Evolutionary conservation across 2,113 vertebrate genomes (phyloP).

Genomic region (Cololabis saira): DNA sequence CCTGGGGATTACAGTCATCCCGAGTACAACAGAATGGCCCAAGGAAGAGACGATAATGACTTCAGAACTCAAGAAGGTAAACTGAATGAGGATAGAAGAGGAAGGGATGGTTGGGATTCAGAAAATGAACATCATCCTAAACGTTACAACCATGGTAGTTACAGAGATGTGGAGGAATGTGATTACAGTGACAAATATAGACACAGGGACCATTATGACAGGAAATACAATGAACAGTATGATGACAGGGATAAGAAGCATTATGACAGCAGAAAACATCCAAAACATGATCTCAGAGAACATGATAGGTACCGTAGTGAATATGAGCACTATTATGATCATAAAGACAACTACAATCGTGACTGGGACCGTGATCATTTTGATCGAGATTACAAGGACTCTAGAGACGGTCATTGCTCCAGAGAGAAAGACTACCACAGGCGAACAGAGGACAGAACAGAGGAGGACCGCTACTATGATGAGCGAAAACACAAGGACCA

Average conservation of each 20-base stretch:
- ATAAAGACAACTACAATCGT: slow-evolving; percentile 23
- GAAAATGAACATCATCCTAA: slow-evolving; percentile 50
- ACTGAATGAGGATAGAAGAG: slow-evolving; percentile 54
- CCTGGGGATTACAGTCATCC: slow-evolving; percentile 64
- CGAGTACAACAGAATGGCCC: slow-evolving; percentile 46
- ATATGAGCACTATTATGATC: slow-evolving; percentile 51
- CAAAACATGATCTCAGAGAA: slow-evolving; percentile 46
- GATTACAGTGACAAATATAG: slow-evolving; percentile 59
- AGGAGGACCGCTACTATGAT: slow-evolving; percentile 47
- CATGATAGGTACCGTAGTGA: slow-evolving; percentile 55
- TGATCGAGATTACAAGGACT: slow-evolving; percentile 54
- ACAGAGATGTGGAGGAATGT: slow-evolving; percentile 52
- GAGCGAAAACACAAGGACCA: slow-evolving; percentile 38
- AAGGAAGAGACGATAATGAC: slow-evolving; percentile 48
- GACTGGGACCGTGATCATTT: slow-evolving; percentile 41
- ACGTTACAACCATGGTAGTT: slow-evolving; percentile 38
- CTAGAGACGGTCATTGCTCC: slow-evolving; percentile 41
- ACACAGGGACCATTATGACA: slow-evolving; percentile 48
- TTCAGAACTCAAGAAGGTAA: slow-evolving; percentile 53
- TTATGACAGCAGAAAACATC: slow-evolving; percentile 42
- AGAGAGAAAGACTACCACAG: slow-evolving; percentile 54
- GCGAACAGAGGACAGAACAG: slow-evolving; percentile 47
- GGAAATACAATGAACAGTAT: slow-evolving; percentile 45
- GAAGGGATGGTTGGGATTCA: slow-evolving; percentile 51
- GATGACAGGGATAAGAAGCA: slow-evolving; percentile 44